Evolutionary conservation across 2,113 vertebrate genomes (phyloP), one percentile per base, ranked within the genome.

Genomic region (Orcinus orca): DNA sequence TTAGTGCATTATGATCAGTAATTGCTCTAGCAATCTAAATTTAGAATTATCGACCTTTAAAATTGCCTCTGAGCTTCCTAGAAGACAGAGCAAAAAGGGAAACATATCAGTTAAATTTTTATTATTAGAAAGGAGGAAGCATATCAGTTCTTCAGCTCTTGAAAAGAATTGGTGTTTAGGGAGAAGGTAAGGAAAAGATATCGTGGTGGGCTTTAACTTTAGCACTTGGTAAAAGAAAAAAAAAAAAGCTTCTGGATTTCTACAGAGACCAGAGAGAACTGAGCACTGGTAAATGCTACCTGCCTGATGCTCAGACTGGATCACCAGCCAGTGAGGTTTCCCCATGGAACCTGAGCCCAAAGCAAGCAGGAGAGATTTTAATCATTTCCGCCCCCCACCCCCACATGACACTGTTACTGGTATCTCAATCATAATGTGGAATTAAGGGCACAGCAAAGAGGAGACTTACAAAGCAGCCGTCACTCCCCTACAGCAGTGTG

Each of bases 21-120:
- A 84, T 53, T 41, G 70, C 38, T 38, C 86, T 81, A 81, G 25
- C 62, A 21, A 90, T 50, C 87, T 86, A 89, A 80, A 8, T 53
- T 74, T 74, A 68, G 38, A 53, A 90, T 33, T 60, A 38, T 4
- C 60, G 70, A 55, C 76, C 90, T 90, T 95, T 92, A 70, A 90
- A 90, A 90, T 31, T 82, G 23, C 55, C 73, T 90, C 65, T 86
- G 85, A 95, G 33, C 55, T 86, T 94, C 82, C 90, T 82, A 47
- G 63, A 68, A 97, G 80, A 85, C 33, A 65, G 44, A 84, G 41
- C n/a, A 74, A 85, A 88, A 80, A 93, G 53, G 67, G 60, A 94
- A 96, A 76, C 2, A 20, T 29, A 12, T 13, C 63, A 50, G 41
- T 84, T 67, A 90, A 63, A 20, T 53, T 79, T 33, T 81, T 77